Conservation (phyloP, 35 echinoderm and acorn worm genomes). For the Heliocidaris tuberculata region DNA sequence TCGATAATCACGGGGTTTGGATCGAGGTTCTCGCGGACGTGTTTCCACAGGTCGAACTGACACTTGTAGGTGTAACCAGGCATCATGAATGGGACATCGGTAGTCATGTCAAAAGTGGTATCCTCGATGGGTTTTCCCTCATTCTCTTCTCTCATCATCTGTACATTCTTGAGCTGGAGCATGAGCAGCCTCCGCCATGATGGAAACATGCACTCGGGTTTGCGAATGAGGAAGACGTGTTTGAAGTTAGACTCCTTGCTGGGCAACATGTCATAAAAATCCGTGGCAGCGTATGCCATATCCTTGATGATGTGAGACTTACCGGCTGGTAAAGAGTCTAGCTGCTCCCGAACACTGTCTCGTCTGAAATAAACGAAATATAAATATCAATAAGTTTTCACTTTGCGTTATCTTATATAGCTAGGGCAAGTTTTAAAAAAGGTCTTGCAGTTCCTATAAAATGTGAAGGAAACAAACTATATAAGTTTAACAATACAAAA, state of each 20-base stretch:
- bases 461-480: too few species aligned
- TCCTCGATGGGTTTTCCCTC: constrained; percentile 6
- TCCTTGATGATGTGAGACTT: constrained; percentile 61
- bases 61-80: constrained; percentile 54
- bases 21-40: constrained; percentile 61
- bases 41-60: constrained; percentile 55
- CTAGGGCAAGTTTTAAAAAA: too few species aligned
- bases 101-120: constrained; percentile 18
- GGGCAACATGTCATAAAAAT: background rate
- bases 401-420: too few species aligned
- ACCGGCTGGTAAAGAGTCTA: constrained; percentile 33
- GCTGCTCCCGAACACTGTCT: constrained; percentile 20
- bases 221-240: constrained; percentile 64
- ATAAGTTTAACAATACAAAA: too few species aligned
- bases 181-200: constrained; percentile 42
- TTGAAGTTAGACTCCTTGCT: constrained; percentile 28
- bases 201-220: constrained; percentile 52
- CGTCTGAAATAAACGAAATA: constrained; percentile 6
- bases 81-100: constrained; percentile 37
- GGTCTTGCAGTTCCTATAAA: too few species aligned
- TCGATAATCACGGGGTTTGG: constrained; percentile 55
- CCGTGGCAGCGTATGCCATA: constrained; percentile 57
- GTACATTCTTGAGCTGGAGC: background rate
- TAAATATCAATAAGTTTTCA: background rate
- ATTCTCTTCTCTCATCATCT: background rate